A percentile compares a stretch with the other conserved stretches of the same genome.
phyloP scores from a whole-genome alignment of 2,888 invertebrate species.

The Campoletis raptor region DNA sequence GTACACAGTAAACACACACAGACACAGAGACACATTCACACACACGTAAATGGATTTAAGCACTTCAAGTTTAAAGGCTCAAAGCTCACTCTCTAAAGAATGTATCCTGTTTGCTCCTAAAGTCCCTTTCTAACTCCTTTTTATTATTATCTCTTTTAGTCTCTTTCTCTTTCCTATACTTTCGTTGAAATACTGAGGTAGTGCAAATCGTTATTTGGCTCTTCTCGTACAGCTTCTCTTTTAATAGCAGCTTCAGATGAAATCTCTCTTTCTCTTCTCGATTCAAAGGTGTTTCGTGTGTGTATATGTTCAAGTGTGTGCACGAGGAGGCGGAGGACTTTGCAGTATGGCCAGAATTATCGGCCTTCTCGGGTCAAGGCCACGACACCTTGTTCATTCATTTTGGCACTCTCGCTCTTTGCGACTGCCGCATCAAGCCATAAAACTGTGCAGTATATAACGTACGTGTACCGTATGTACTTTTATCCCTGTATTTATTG shows the following conservation, averaged over 20 bases:
- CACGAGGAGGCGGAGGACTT: slow-evolving; percentile 31
- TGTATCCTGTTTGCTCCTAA: slow-evolving; percentile 42
- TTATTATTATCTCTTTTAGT: not conserved
- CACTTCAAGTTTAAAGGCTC: slow-evolving; percentile 12
- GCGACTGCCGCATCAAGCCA: slow-evolving; percentile 32
- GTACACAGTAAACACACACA: not conserved
- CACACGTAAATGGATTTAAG: not conserved
- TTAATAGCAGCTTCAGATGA: slow-evolving; percentile 13
- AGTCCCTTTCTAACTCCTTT: not conserved
- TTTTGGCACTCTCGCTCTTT: slow-evolving; percentile 55
- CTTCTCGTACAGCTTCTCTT: not conserved
- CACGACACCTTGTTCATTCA: slow-evolving; percentile 64
- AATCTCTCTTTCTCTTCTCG: slow-evolving; percentile 4
- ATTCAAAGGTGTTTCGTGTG: not conserved
- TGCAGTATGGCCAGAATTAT: slow-evolving; percentile 51
- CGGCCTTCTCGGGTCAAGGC: slow-evolving; percentile 67
- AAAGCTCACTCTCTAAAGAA: slow-evolving; percentile 18
- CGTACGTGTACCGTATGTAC: not conserved
- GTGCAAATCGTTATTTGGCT: slow-evolving; percentile 32
- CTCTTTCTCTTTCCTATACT: not conserved
- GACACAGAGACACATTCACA: not conserved
- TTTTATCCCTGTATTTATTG: not conserved
- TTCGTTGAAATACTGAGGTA: slow-evolving; percentile 5
- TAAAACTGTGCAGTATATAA: slow-evolving; percentile 29
- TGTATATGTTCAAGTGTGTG: not conserved